These are phyloP conservation scores for Ceratosolen fusciceps DNA, from an alignment of 1,140 invertebrate species.

Conservation along the genomic window DNA sequence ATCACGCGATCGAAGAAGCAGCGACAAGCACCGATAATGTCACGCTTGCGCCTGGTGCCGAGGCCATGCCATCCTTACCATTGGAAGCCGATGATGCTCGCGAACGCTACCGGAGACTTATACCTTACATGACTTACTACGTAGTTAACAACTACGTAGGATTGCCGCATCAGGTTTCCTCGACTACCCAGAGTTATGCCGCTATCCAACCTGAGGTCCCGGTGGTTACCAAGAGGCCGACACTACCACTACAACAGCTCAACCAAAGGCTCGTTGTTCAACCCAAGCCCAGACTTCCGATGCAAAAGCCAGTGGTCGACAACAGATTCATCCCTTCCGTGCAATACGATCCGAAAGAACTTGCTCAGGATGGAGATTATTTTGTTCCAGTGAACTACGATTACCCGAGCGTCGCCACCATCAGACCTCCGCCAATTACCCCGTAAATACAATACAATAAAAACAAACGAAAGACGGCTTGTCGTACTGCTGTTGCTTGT, in stretches of 20 bases:
- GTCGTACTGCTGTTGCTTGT: too few relatives aligned
- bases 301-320: conserved; percentile 10
- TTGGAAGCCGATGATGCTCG: not conserved
- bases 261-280: not conserved
- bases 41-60: not conserved
- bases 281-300: not conserved
- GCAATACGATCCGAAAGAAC: conserved; percentile 65
- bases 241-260: not conserved
- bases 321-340: conserved; percentile 67
- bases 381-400: conserved; percentile 64
- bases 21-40: not conserved
- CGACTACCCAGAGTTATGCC: not conserved
- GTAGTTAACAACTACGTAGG: conserved; percentile 75
- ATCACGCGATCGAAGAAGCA: not conserved
- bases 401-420: conserved; percentile 17
- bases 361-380: conserved; percentile 60
- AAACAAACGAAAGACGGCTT: too few relatives aligned
- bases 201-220: not conserved
- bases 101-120: conserved; percentile 80
- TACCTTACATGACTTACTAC: conserved; percentile 87
- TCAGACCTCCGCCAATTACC: not conserved
- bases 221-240: not conserved
- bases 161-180: not conserved
- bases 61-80: not conserved
- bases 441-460: conserved; percentile 30